phyloP scores from a whole-genome alignment of 1,140 invertebrate genomes.

The Drosophila dunni region DNA sequence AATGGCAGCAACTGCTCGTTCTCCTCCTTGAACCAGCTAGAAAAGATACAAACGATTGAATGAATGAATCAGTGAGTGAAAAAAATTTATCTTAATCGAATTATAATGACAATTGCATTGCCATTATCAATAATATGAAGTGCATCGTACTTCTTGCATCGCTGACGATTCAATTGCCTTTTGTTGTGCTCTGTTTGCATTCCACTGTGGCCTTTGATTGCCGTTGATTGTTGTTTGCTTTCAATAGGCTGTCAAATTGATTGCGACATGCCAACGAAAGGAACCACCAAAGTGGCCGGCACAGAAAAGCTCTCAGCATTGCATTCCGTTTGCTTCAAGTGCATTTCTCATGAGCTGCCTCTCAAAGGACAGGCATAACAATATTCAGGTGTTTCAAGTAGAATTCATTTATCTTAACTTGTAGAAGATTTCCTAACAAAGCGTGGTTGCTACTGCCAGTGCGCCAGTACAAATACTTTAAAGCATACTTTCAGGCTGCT shows the following conservation, averaged over 20 bases:
- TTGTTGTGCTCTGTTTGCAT: not conserved
- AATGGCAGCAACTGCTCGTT: slow-evolving; percentile 88
- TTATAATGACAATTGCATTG: slow-evolving; percentile 72
- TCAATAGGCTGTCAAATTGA: slow-evolving; percentile 11
- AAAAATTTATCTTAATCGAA: slow-evolving; percentile 58
- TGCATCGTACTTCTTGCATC: no score
- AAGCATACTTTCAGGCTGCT: no score
- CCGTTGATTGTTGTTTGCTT: slow-evolving; percentile 21
- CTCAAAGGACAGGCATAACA: no score
- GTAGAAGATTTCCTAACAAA: no score
- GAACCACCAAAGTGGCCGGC: not conserved
- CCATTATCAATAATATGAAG: slow-evolving; percentile 50
- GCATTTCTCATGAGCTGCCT: not conserved
- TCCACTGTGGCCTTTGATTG: slow-evolving; percentile 53
- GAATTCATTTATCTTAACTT: not conserved
- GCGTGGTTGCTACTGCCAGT: no score
- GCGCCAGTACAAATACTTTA: no score
- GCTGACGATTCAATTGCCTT: slow-evolving; percentile 17
- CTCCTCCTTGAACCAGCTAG: slow-evolving; percentile 89
- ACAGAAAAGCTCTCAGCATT: not conserved
- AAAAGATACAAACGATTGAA: slow-evolving; percentile 25
- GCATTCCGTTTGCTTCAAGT: slow-evolving; percentile 1
- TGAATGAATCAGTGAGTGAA: not conserved
- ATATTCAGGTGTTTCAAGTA: not conserved
- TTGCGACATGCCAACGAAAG: slow-evolving; percentile 4